Percentiles rank a stretch among this genome's conserved stretches.
Conservation (phyloP, 1,140 invertebrate species). For the Sycobia sp. region DNA sequence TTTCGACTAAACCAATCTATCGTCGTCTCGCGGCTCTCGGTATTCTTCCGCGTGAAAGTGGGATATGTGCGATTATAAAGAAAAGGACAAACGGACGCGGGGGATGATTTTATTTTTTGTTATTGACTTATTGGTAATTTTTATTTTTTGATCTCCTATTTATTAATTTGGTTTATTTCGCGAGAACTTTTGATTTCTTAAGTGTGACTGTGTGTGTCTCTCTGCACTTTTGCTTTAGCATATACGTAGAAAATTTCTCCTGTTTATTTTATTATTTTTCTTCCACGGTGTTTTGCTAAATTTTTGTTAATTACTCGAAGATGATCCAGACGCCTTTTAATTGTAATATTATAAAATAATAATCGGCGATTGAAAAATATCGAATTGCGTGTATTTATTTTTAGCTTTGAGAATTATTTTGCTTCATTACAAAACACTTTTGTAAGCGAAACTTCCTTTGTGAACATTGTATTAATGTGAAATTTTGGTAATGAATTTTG, state of each 20-base stretch:
- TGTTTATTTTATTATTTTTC: slow-evolving; percentile 26
- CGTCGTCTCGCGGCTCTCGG: slow-evolving; percentile 25
- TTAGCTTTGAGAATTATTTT: too few relatives aligned
- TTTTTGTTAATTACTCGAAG: too few relatives aligned
- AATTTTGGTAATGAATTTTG: not conserved
- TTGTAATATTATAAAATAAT: not conserved
- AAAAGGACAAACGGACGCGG: not conserved
- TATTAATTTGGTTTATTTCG: slow-evolving; percentile 22
- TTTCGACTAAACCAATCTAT: slow-evolving; percentile 16
- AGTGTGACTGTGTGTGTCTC: slow-evolving; percentile 37
- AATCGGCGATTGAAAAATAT: slow-evolving; percentile 12
- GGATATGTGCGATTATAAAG: not conserved
- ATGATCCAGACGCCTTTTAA: too few relatives aligned
- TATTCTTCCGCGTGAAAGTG: not conserved
- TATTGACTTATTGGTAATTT: slow-evolving; percentile 11
- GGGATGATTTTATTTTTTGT: slow-evolving; percentile 7
- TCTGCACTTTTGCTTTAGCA: slow-evolving; percentile 34
- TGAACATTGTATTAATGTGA: too few relatives aligned
- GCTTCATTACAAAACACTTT: too few relatives aligned
- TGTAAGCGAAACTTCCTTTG: too few relatives aligned
- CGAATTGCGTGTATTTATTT: too few relatives aligned
- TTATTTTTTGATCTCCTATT: too few relatives aligned
- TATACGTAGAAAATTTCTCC: slow-evolving; percentile 26
- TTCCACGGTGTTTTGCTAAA: slow-evolving; percentile 5
- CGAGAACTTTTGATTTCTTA: slow-evolving; percentile 29